Evolutionary conservation across 2,113 vertebrate species (phyloP), one percentile per base, ranked within the genome.

Genomic region (Pterocles gutturalis): DNA sequence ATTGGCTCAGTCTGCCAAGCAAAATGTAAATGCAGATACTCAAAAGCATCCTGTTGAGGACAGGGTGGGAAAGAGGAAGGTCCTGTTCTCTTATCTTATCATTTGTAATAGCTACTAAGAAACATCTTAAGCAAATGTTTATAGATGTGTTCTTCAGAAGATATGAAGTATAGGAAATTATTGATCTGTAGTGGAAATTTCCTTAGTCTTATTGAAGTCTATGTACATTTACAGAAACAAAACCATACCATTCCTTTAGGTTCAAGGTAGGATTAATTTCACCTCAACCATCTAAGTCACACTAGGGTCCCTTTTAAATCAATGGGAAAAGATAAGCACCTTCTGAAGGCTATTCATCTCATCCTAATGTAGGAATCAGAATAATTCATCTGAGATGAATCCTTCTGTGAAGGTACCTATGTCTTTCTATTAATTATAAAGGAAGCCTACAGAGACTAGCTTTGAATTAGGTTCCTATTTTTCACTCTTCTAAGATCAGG

Each of bases 371-470:
- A 96, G 38, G 33, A 65, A 94, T 87, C 89, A 87, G 93, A 89
- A 84, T 25, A 84, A 67, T 54, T 89, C 65, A 82, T 93, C 48
- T 85, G 76, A 89, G 89, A 92, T 55, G 73, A 94, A 76, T 81
- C 81, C 81, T 94, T 94, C 91, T 96, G 77, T 71, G 73, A 87
- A 78, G 29, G 46, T 64, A 87, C 33, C 77, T 89, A 17, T 87
- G 73, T 72, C 73, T 76, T 82, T 91, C 89, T 93, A 90, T 93
- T 96, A 85, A 92, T 97, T 90, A 93, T 84, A 94, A 91, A 87
- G 73, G 53, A 87, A 93, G 57, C 89, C 87, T 67, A 69, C 0
- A 0, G 96, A 87, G 55, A 79, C 53, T 24, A 8, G 6, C 57
- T 96, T 89, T 97, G 89, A 95, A 76, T 79, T 80, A 66, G 19